These are phyloP conservation scores for Melanotaenia maccullochi DNA, from an alignment of 2,797 vertebrate genomes.

Conservation along the genomic window DNA sequence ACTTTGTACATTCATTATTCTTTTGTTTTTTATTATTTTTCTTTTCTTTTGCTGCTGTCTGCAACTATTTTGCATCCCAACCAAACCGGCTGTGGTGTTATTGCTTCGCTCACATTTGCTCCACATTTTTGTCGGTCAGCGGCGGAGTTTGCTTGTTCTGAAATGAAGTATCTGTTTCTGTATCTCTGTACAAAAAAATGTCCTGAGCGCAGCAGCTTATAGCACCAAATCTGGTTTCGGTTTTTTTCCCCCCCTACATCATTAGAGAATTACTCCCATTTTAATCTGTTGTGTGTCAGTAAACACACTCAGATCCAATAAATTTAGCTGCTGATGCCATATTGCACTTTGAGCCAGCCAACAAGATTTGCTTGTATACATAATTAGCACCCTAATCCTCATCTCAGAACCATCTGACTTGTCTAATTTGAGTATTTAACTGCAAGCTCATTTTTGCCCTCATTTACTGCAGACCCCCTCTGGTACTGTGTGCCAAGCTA, in stretches of 20 bases:
- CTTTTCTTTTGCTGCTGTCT: background rate
- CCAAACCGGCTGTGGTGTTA: background rate
- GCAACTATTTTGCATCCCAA: background rate
- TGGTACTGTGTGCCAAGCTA: background rate
- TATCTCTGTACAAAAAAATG: background rate
- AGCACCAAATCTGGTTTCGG: constrained; percentile 9
- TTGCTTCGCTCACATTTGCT: background rate
- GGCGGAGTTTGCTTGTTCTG: background rate
- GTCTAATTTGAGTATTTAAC: constrained; percentile 25
- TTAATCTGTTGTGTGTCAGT: constrained; percentile 7
- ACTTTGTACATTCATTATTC: background rate
- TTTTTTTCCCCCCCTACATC: background rate
- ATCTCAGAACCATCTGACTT: constrained; percentile 3
- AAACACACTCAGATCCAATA: constrained; percentile 14
- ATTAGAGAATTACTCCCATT: constrained; percentile 5
- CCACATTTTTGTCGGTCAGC: background rate
- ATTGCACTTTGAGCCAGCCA: constrained; percentile 2
- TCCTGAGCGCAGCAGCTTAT: background rate
- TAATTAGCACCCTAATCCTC: constrained; percentile 14
- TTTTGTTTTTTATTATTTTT: background rate
- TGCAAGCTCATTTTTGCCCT: background rate
- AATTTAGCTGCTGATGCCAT: constrained; percentile 1
- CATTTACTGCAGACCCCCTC: background rate
- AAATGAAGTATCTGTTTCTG: background rate
- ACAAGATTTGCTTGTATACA: constrained; percentile 5